Evolutionary conservation across 2,113 vertebrate species (phyloP).

Genomic region (Lasiurus borealis): DNA sequence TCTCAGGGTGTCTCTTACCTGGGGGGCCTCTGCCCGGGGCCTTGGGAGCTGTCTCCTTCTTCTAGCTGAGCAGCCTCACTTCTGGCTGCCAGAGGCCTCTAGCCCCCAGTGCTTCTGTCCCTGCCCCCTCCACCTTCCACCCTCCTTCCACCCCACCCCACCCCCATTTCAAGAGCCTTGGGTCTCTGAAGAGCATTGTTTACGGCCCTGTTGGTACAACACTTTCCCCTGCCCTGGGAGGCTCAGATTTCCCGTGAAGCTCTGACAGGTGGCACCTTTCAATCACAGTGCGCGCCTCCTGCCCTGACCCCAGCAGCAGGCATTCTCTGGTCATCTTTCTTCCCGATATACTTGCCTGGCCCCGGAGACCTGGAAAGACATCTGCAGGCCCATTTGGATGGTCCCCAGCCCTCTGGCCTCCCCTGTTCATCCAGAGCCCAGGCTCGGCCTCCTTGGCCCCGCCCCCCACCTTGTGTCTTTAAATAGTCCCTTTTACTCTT

Average conservation of each 20-base stretch:
- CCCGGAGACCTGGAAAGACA: background rate
- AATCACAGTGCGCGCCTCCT: constrained; percentile 66
- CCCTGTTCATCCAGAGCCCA: background rate
- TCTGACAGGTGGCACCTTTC: constrained; percentile 83
- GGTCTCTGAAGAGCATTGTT: constrained; percentile 78
- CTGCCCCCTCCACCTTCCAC: background rate
- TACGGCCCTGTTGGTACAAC: constrained; percentile 83
- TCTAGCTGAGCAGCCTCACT: background rate
- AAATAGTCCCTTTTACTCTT: background rate
- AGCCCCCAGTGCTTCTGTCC: background rate
- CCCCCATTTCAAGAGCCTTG: background rate
- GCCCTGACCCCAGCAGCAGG: background rate
- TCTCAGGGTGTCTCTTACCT: constrained; percentile 67
- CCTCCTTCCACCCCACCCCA: background rate
- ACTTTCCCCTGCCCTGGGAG: constrained; percentile 60
- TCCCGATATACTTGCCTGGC: background rate
- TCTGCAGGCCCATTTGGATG: background rate
- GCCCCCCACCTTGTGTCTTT: background rate
- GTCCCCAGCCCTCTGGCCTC: background rate
- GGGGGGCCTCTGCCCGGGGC: background rate
- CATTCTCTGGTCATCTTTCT: constrained; percentile 1
- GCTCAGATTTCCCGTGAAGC: constrained; percentile 78
- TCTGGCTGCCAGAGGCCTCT: background rate
- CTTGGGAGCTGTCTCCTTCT: background rate
- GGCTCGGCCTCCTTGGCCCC: background rate